These are phyloP conservation scores for Diabrotica balteata DNA, from an alignment of 2,888 invertebrate genomes.

Conservation along the genomic window DNA sequence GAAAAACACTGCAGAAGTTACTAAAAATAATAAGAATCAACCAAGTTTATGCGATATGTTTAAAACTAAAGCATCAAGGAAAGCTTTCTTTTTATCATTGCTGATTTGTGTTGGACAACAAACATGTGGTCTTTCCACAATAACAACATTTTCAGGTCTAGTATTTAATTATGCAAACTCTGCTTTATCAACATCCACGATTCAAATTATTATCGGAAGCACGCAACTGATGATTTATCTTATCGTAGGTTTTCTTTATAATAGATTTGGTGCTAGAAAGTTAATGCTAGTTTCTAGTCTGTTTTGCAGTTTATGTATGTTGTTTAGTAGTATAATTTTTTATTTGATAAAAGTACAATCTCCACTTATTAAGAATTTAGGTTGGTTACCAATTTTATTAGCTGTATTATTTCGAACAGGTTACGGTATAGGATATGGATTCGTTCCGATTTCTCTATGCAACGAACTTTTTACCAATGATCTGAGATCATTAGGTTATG, in stretches of 20 bases:
- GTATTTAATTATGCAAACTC: background rate
- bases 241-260: background rate
- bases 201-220: background rate
- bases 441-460: background rate
- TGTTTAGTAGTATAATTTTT: background rate
- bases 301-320: background rate
- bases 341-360: background rate
- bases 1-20: too few species aligned
- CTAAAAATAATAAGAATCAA: too few species aligned
- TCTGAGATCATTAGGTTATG: conserved; percentile 3
- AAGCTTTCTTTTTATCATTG: conserved; percentile 9
- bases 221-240: background rate
- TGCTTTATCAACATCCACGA: background rate
- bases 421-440: conserved; percentile 4
- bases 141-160: background rate
- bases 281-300: conserved; percentile 1
- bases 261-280: background rate
- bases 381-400: background rate
- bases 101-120: background rate
- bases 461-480: conserved; percentile 1
- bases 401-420: background rate
- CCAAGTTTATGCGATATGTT: too few species aligned
- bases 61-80: too few species aligned
- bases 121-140: background rate
- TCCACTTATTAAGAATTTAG: background rate